Base-by-base conservation (phyloP, 2,888 invertebrate genomes). In the Macrophya alboannulata region DNA sequence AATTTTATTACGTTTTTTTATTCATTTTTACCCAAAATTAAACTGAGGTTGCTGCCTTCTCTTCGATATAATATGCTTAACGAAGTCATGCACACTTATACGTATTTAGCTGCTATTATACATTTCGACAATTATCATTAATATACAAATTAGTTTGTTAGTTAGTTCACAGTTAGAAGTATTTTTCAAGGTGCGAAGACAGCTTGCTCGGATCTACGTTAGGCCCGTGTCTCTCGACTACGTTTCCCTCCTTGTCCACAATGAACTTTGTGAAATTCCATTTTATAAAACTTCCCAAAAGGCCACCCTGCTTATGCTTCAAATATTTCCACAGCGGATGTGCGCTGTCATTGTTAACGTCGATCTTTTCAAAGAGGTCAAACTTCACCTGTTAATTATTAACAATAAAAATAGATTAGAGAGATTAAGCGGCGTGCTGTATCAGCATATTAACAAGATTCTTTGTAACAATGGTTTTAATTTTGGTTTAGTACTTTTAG, bases 181-280 rank as follows among this genome's bases (percentile, higher is more conserved):
- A 95, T 90, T 95, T 95, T 87, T 95, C 95, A 84, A 95, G 94
- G 51, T 94, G 93, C 74, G 94, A 94, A 4, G 94, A 94, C 86
- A 95, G 90, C 88, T 95, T 94, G 86, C 93, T 89, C 0, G 95
- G 95, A 86, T 95, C 95, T 0, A 94, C 94, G 51, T 95, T 96
- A 0, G 96, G 96, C 0, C 95, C 96, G 88, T 95, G 96, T 85
- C 97, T 94, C 88, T 96, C 96, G 1, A 96, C 95, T 0, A 96
- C 96, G 10, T 95, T 94, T 5, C 97, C 97, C 43, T 97, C 93
- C 89, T 96, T 96, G 94, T 97, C 95, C 25, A 97, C 94, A 86
- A 98, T 95, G 94, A 98, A 98, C 92, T 98, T 97, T 55, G 97
- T 96, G 93, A 97, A 98, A 93, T 98, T 97, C 98, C 98, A 97